Percentiles rank a stretch among this genome's conserved stretches.
phyloP scores from a whole-genome alignment of 23 tunicate genomes.

The Diplosoma virens region DNA sequence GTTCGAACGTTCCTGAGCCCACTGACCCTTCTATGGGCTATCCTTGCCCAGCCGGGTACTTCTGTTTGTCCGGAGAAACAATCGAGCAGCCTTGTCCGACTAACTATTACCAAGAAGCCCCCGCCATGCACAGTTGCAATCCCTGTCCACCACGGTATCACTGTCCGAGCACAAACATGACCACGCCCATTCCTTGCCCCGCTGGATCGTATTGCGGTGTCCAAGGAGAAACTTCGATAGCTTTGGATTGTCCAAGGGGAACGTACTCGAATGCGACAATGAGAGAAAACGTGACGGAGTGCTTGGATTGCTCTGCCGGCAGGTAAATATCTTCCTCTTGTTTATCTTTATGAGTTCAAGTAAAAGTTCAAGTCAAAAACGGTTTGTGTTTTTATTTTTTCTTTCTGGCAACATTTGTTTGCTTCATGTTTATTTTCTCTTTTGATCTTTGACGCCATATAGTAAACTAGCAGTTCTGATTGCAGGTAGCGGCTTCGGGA shows the following conservation, averaged over 20 bases:
- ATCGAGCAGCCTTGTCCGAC: constrained; percentile 11
- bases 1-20: constrained; percentile 69
- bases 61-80: constrained; percentile 45
- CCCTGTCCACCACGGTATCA: constrained; percentile 59
- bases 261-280: constrained; percentile 60
- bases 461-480: too few relatives aligned
- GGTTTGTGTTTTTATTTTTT: too few relatives aligned
- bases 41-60: constrained; percentile 68
- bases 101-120: constrained; percentile 51
- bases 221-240: not conserved
- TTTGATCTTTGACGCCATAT: too few relatives aligned
- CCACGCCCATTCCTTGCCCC: constrained; percentile 48
- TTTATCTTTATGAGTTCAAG: too few relatives aligned
- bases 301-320: constrained; percentile 79
- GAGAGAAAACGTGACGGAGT: constrained; percentile 13
- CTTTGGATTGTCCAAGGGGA: constrained; percentile 45
- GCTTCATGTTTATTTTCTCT: too few relatives aligned
- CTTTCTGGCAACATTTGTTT: too few relatives aligned
- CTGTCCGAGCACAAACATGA: constrained; percentile 53
- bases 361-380: too few relatives aligned
- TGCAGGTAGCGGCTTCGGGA: too few relatives aligned
- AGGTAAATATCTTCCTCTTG: too few relatives aligned
- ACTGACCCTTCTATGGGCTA: constrained; percentile 52
- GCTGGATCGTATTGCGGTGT: constrained; percentile 77
- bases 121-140: constrained; percentile 41